Evolutionary conservation across 2,888 invertebrate species (phyloP).

Genomic region (Dryomyza anilis): DNA sequence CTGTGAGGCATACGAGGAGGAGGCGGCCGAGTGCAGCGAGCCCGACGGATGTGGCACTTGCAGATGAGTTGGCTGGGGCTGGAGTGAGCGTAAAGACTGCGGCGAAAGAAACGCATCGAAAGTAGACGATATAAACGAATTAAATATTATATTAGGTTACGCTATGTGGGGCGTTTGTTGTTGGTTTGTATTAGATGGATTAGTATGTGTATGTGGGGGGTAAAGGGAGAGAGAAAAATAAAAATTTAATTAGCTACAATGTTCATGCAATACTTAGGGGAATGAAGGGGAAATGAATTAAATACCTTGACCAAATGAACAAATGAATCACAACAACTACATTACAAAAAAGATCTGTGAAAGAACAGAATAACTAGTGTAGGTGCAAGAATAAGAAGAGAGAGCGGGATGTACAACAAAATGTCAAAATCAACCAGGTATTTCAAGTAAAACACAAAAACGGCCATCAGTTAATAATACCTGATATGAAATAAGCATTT

Average conservation of each 20-base stretch:
- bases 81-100: slow-evolving; percentile 48
- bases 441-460: too few relatives aligned
- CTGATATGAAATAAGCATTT: too few relatives aligned
- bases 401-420: too few relatives aligned
- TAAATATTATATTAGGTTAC: not conserved
- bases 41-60: slow-evolving; percentile 27
- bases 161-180: not conserved
- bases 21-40: slow-evolving; percentile 31
- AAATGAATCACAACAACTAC: not conserved
- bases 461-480: too few relatives aligned
- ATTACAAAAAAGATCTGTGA: not conserved
- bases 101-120: not conserved
- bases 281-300: not conserved
- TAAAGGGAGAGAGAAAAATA: not conserved
- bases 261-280: not conserved
- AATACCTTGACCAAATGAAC: not conserved
- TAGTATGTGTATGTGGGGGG: not conserved
- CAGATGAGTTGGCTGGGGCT: slow-evolving; percentile 42
- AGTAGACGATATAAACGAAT: not conserved
- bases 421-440: too few relatives aligned
- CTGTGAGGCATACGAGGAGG: slow-evolving; percentile 28
- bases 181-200: too few relatives aligned
- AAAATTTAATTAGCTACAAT: too few relatives aligned
- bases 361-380: not conserved
- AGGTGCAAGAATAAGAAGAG: not conserved